Percentiles rank a stretch among this genome's conserved stretches.
Conservation (phyloP, 2,888 invertebrate species). For the Ichneumon xanthorius region DNA sequence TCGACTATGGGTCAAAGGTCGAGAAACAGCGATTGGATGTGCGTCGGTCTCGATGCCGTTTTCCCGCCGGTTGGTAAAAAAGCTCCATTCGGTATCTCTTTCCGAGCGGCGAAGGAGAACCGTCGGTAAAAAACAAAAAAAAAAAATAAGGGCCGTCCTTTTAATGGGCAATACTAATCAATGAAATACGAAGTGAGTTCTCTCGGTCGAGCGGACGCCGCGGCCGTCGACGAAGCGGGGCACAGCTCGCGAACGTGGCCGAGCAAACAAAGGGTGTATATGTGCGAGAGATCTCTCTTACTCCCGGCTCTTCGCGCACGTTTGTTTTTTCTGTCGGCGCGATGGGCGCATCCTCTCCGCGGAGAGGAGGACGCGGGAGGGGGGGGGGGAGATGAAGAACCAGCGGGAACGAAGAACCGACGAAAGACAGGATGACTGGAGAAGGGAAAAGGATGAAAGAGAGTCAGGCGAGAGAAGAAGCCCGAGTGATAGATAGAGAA, state of each 20-base stretch:
- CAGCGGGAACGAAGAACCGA: conserved; percentile 58
- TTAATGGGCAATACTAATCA: conserved; percentile 84
- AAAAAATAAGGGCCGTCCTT: conserved; percentile 75
- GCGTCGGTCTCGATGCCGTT: no score
- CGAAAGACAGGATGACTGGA: conserved; percentile 57
- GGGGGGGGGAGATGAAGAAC: conserved; percentile 57
- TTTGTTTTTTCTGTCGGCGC: conserved; percentile 58
- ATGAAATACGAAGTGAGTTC: conserved; percentile 83
- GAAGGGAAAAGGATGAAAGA: conserved; percentile 62
- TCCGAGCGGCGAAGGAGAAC: conserved; percentile 45
- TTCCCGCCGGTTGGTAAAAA: background rate
- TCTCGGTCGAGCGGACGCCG: conserved; percentile 72
- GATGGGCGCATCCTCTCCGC: conserved; percentile 51
- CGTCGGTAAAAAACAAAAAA: conserved; percentile 77
- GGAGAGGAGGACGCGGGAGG: conserved; percentile 43
- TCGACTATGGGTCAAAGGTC: no score
- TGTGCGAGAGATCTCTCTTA: conserved; percentile 31
- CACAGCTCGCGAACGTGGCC: conserved; percentile 76
- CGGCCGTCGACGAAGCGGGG: conserved; percentile 67
- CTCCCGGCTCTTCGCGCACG: conserved; percentile 31
- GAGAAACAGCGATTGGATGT: no score
- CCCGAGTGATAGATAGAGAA: conserved; percentile 54
- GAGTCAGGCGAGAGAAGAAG: conserved; percentile 41
- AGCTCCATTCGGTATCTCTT: background rate
- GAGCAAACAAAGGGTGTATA: conserved; percentile 82